phyloP scores from a whole-genome alignment of 2,113 vertebrate genomes.

The Laticauda laticaudata region DNA sequence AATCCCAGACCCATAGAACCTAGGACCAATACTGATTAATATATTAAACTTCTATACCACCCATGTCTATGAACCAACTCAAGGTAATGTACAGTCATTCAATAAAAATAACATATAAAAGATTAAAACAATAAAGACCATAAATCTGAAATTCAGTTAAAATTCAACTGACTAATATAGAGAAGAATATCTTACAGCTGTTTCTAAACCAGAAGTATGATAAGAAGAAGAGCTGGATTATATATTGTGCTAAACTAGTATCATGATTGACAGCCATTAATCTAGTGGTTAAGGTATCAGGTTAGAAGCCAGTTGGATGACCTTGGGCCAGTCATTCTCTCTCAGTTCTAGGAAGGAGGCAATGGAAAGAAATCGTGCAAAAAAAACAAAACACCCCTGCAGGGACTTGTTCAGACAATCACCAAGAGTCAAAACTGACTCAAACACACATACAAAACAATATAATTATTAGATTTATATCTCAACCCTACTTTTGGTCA shows the following conservation, averaged over 20 bases:
- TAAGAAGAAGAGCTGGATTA: background rate
- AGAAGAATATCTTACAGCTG: background rate
- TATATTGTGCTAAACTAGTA: background rate
- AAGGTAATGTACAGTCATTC: background rate
- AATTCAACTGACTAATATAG: background rate
- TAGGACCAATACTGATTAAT: background rate
- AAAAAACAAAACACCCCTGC: background rate
- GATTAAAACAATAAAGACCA: background rate
- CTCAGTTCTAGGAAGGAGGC: background rate
- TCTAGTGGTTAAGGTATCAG: background rate
- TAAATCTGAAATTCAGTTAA: background rate
- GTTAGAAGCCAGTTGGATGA: background rate
- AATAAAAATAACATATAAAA: background rate
- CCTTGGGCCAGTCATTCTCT: background rate
- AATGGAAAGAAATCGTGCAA: background rate
- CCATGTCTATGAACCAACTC: background rate
- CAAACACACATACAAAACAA: background rate
- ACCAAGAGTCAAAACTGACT: background rate
- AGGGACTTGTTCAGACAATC: background rate
- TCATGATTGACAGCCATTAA: background rate
- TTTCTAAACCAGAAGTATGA: background rate
- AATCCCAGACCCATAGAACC: background rate
- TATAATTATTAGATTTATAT: background rate
- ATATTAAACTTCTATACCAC: background rate
- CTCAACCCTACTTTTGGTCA: background rate